phyloP scores from a whole-genome alignment of 2,888 invertebrate genomes.

The Chrysomela aeneicollis region DNA sequence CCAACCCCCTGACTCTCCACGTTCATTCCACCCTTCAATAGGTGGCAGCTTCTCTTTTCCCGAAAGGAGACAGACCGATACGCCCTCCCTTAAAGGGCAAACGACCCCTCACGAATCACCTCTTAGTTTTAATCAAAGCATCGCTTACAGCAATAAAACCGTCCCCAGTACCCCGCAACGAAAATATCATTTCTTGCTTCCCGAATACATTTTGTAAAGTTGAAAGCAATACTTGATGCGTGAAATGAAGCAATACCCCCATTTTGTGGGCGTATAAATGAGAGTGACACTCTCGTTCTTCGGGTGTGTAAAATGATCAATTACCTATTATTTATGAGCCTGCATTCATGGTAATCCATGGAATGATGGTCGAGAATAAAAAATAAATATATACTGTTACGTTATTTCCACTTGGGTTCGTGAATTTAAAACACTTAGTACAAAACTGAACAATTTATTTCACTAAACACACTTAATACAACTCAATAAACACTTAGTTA shows the following conservation, averaged over 20 bases:
- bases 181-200: background rate
- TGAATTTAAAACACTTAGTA: too few species aligned
- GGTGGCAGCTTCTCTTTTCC: background rate
- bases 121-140: slow-evolving; percentile 1
- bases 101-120: background rate
- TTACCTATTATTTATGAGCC: too few species aligned
- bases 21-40: background rate
- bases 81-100: background rate
- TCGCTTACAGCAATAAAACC: background rate
- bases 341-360: too few species aligned
- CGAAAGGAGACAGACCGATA: background rate
- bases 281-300: too few species aligned
- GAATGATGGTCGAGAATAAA: too few species aligned
- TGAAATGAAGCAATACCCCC: slow-evolving; percentile 15
- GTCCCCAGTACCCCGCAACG: background rate
- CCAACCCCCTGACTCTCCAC: background rate
- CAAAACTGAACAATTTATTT: too few species aligned
- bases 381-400: too few species aligned
- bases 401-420: too few species aligned
- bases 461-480: too few species aligned
- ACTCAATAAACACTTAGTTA: too few species aligned
- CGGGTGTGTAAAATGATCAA: background rate
- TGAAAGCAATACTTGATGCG: slow-evolving; percentile 7
- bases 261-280: background rate
- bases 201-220: slow-evolving; percentile 25